Evolutionary conservation across 2,797 vertebrate genomes (phyloP).

Genomic region (Catharus ustulatus): DNA sequence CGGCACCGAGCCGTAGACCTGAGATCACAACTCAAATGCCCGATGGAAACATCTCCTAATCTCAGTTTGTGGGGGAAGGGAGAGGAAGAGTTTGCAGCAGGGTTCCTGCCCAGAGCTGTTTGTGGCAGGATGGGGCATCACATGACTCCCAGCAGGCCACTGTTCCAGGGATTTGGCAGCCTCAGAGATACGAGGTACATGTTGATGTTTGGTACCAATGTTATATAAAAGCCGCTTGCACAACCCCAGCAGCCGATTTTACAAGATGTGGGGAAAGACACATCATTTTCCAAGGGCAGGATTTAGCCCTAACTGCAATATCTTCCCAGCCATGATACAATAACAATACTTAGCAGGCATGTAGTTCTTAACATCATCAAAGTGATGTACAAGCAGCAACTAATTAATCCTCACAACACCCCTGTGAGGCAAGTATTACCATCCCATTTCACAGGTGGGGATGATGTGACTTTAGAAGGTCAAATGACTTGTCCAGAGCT

Average conservation of each 20-base stretch:
- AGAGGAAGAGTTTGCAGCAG: neutral
- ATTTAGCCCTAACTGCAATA: slow-evolving; percentile 30
- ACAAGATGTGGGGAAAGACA: slow-evolving; percentile 18
- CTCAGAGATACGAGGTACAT: neutral
- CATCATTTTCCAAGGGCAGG: slow-evolving; percentile 33
- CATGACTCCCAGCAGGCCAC: neutral
- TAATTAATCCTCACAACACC: slow-evolving; percentile 65
- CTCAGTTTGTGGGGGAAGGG: neutral
- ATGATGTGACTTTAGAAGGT: slow-evolving; percentile 33
- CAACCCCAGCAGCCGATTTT: slow-evolving; percentile 25
- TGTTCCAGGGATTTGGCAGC: slow-evolving; percentile 28
- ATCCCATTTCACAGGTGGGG: slow-evolving; percentile 8
- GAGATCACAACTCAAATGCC: neutral
- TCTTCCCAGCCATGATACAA: slow-evolving; percentile 33
- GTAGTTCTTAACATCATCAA: slow-evolving; percentile 64
- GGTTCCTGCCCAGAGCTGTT: neutral
- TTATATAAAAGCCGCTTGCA: slow-evolving; percentile 33
- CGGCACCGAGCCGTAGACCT: neutral
- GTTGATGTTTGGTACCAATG: slow-evolving; percentile 15
- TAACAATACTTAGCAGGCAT: slow-evolving; percentile 53
- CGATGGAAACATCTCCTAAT: neutral
- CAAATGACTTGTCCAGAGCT: slow-evolving; percentile 41
- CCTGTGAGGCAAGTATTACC: slow-evolving; percentile 61
- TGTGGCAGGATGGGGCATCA: neutral
- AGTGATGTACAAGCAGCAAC: slow-evolving; percentile 48